Base-by-base conservation (phyloP, 1,140 invertebrate species). In the Rhopalosiphum padi region DNA sequence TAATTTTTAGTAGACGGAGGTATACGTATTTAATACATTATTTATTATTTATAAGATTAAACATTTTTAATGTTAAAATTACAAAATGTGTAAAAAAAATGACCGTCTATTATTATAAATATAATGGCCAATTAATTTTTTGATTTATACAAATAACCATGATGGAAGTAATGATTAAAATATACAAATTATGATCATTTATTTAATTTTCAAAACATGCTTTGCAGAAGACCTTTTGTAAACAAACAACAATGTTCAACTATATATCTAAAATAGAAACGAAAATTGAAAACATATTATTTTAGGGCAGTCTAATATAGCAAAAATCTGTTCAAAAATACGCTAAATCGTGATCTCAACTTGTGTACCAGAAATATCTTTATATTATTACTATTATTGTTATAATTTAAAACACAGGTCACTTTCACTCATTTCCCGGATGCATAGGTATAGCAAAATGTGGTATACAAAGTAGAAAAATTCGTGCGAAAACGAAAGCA, bases 401-500 rank as follows among this genome's bases (percentile, higher is more conserved):
- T 77, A 77, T 77, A n/a, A 91, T 82, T 91, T 43, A 77, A 55
- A 91, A 41, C 23, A 55, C 5, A 2, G 43, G 43, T 82, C 30
- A 91, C 90, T 82, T 91, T 91, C 90, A 82, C 68, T 91, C 7
- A 46, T 82, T 91, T 91, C 43, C 30, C n/a, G 37, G 18, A n/a
- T 35, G 21, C 7, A 41, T 60, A n/a, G n/a, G n/a, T n/a, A 90
- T 55, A 25, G 25, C 30, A 60, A 41, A 60, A 60, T 35, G 2
- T 53, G 21, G 0, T 89, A 23, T 37, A 53, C 9, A 5, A 60
- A 90, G 23, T 41, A 90, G 11, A 60, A 82, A 30, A 68, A 21
- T 77, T 91, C 68, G 90, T 91, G 90, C 25, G 90, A 91, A 91
- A 91, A 91, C 23, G 60, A 91, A 91, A 91, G 60, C 60, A 43